Evolutionary conservation across 23 tunicate genomes (phyloP), one percentile per base, ranked within the genome.

Genomic region (Trididemnum clinides): DNA sequence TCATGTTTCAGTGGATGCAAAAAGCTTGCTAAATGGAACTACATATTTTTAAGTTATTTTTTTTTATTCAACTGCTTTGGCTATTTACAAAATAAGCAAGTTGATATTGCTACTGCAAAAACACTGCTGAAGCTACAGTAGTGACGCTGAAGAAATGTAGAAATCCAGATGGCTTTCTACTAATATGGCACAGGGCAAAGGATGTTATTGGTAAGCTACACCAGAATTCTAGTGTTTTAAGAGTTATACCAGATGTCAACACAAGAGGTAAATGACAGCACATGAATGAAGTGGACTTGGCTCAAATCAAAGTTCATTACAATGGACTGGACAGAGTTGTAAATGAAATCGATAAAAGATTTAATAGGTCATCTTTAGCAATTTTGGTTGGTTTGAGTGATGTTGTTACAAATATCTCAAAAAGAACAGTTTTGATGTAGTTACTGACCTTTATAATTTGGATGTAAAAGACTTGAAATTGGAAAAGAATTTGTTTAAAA

Each of bases 11-110:
- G 80, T 73, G 29, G 80, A 73, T 73, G 80, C 80, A 2, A 21
- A 39, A n/a, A 26, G 80, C 19, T 39, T 73, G 6, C 57, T 73
- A 38, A 38, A 12, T 19, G 25, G 57, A 28, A 37, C 38, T 73
- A 57, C 80, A 36, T 19, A 39, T 69, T 30, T 69, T 69, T 35
- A 69, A 30, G 75, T 69, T 37, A 73, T 73, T 12, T 73, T 73
- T 37, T 73, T 57, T 15, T 36, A 73, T 28, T 36, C 80, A 28
- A 73, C 37, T 73, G 80, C 80, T 23, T 37, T 73, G 22, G 57
- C 27, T 38, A 19, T 37, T n/a, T 73, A 18, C 80, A 73, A 73
- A 39, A 39, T 19, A 38, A 73, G 57, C 28, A 37, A 6, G 1
- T 73, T 37, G 80, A 38, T 73, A 26, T 73, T 37, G 57, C 27